Evolutionary conservation across 2,888 invertebrate species (phyloP).

Genomic region (Ornithoptera priamus): DNA sequence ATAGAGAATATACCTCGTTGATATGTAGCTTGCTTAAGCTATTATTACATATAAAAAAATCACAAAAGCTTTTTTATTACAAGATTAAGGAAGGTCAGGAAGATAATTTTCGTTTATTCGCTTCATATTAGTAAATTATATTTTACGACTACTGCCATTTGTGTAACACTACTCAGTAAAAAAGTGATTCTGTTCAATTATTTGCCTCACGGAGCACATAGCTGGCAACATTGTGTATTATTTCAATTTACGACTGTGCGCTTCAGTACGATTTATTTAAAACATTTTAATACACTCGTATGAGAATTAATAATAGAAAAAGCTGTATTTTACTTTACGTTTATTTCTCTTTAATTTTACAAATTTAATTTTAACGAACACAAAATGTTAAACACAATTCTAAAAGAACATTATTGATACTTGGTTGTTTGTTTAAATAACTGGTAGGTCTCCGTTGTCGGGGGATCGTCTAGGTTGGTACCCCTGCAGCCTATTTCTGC

Average conservation of each 20-base stretch:
- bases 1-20: too few relatives aligned
- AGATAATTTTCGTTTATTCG: too few relatives aligned
- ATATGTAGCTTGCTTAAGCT: too few relatives aligned
- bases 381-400: background rate
- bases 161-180: conserved; percentile 55
- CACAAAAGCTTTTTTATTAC: too few relatives aligned
- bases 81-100: too few relatives aligned
- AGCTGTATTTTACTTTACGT: background rate
- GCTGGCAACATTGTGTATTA: conserved; percentile 62
- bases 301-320: background rate
- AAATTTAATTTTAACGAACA: background rate
- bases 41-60: too few relatives aligned
- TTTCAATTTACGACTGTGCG: conserved; percentile 68
- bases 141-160: conserved; percentile 24
- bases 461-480: too few relatives aligned
- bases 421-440: too few relatives aligned
- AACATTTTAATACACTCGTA: background rate
- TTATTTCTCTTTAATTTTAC: background rate
- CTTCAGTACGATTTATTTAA: conserved; percentile 36
- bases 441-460: too few relatives aligned
- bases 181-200: conserved; percentile 75
- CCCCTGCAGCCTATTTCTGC: too few relatives aligned
- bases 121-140: background rate
- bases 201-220: conserved; percentile 69
- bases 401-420: too few relatives aligned